These are phyloP conservation scores for Drosophila leontia DNA, from an alignment of 1,140 invertebrate species.

Conservation along the genomic window DNA sequence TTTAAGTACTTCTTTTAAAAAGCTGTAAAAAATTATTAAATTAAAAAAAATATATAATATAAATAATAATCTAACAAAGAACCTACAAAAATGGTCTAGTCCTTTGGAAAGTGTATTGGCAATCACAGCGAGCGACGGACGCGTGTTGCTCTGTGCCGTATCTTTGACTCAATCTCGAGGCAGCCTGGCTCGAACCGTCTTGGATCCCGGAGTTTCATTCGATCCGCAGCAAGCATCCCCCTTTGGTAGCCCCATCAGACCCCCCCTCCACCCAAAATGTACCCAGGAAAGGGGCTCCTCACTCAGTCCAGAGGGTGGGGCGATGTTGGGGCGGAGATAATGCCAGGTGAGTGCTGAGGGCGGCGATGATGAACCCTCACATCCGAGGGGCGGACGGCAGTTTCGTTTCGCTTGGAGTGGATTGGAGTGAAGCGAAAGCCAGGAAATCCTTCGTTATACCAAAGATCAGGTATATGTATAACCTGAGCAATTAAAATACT, in stretches of 20 bases:
- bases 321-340: conserved; percentile 46
- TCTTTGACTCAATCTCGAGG: conserved; percentile 68
- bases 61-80: background rate
- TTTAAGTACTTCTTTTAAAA: too few species aligned
- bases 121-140: conserved; percentile 45
- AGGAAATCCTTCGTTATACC: conserved; percentile 24
- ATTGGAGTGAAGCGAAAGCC: conserved; percentile 6
- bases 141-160: conserved; percentile 58
- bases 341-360: conserved; percentile 51
- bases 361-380: conserved; percentile 48
- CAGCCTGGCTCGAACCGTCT: conserved; percentile 31
- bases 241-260: background rate
- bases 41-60: background rate
- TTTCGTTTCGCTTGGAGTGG: conserved; percentile 29
- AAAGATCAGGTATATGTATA: conserved; percentile 25
- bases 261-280: background rate
- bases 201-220: conserved; percentile 28
- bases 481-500: conserved; percentile 40
- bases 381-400: conserved; percentile 47
- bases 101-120: conserved; percentile 15
- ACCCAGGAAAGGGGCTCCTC: too few species aligned
- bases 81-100: fast-evolving
- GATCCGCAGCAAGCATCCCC: conserved; percentile 33
- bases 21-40: background rate
- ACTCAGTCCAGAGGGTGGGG: conserved; percentile 19